Evolutionary conservation across 2,113 vertebrate genomes (phyloP), one percentile per base, ranked within the genome.

Genomic region (Silurus asotus): DNA sequence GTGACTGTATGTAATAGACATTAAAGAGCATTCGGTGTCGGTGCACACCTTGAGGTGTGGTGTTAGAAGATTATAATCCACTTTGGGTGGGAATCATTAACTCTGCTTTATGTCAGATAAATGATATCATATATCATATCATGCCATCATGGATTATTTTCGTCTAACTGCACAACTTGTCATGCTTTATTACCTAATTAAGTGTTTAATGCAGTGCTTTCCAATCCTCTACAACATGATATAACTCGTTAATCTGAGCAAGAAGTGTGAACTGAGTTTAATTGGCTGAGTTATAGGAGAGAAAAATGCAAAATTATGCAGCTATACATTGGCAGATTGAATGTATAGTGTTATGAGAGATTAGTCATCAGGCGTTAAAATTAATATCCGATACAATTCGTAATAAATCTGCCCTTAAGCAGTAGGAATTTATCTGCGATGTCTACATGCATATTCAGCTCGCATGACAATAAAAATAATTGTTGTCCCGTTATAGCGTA

Each of bases 381-480:
- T 65, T 8, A 8, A 81, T 13, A 81, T 48, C 10, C 37, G 13
- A 49, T 23, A 23, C 17, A 13, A 9, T 15, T 72, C 14, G 19
- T 45, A 9, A 45, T 56, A 6, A 56, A 56, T n/a, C 4, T 6
- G 53, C 23, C 20, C 74, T 76, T 48, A 19, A 4, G 5, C 37
- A 9, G 15, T 19, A 70, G 15, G 37, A 48, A 8, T 8, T 48
- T 5, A 45, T 75, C 1, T 11, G 48, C 1, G 65, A 72, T 86
- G 61, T 28, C 19, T n/a, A 48, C 53, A 37, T 5, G 14, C 51
- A 15, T 62, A 23, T 37, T 55, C 13, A 25, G 67, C n/a, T 82
- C 59, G 5, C 17, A 78, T 20, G 25, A 87, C 80, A 77, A 75
- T 70, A 70, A 83, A 48, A 84, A 75, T 56, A 81, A 84, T 75